These are phyloP conservation scores for Myodes glareolus DNA, from an alignment of 2,113 vertebrate genomes.

Conservation along the genomic window DNA sequence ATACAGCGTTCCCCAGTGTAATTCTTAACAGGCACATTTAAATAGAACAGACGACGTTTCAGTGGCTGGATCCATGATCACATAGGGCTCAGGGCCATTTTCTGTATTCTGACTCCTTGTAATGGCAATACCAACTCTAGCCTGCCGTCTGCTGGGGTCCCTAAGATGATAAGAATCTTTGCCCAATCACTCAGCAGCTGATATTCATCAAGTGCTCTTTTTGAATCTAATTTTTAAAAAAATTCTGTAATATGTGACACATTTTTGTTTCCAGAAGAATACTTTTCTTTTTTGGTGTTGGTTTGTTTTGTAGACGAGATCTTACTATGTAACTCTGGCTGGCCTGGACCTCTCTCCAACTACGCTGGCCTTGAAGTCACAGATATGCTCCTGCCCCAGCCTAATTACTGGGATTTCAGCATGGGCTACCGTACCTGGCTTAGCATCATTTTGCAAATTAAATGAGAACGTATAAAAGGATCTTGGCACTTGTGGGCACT, in stretches of 20 bases:
- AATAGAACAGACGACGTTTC: neutral
- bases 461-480: neutral
- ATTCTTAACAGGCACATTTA: neutral
- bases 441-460: neutral
- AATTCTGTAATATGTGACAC: neutral
- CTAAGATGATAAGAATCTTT: neutral
- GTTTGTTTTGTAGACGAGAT: neutral
- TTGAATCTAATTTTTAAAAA: neutral
- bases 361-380: neutral
- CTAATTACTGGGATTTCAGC: neutral
- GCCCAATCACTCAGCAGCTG: neutral
- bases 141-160: neutral
- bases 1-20: accelerated
- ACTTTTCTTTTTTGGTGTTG: too few relatives aligned
- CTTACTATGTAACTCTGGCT: neutral
- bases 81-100: too few relatives aligned
- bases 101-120: neutral
- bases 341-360: neutral
- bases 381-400: neutral
- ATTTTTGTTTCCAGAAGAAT: neutral
- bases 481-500: neutral
- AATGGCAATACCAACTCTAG: neutral
- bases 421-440: neutral
- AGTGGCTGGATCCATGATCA: neutral
- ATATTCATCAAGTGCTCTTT: neutral